Evolutionary conservation across 2,888 invertebrate genomes (phyloP), one percentile per base, ranked within the genome.

Genomic region (Apamea sordens): DNA sequence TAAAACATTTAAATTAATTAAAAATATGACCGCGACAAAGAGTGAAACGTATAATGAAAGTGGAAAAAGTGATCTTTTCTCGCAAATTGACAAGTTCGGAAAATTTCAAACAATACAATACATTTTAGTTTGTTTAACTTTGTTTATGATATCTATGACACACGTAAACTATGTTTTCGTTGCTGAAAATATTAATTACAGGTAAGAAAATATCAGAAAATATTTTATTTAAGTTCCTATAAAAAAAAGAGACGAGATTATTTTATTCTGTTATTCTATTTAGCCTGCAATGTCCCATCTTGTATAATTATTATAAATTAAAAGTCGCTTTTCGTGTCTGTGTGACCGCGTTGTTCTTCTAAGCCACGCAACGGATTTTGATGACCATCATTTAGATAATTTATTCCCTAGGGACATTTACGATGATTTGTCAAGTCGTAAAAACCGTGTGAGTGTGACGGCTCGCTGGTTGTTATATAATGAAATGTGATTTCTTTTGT

Each of bases 161-260:
- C 93, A 95, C 81, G 93, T 95, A n/a, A 95, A 95, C 85, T 95
- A 94, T 88, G 92, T 95, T 74, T 95, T 95, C 89, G 94, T 95
- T 67, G 94, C 95, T 47, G 94, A 95, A 90, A 92, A 94, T 86
- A 90, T 93, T 53, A 90, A 93, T 71, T 93, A 94, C 88, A 94
- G 95, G 95, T 95, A 91, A 91, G 86, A 47, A 24, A 56, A 21
- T 68, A 36, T 67, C 1, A 2, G 15, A 18, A 2, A 10, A n/a
- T 10, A 50, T 28, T 76, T 56, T 56, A 24, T 24, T 10, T 56
- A 56, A 50, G 0, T 18, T 18, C 18, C 50, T 50, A 18, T 50
- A 6, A 18, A 50, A 50, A 50, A 50, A 50, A 50, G 1, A 18
- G 18, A 18, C 18, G 5, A 50, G 15, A 50, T 50, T 50, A 50